Conservation (phyloP, 37 sponge, comb jelly and placozoan species). For the Oopsacas minuta region DNA sequence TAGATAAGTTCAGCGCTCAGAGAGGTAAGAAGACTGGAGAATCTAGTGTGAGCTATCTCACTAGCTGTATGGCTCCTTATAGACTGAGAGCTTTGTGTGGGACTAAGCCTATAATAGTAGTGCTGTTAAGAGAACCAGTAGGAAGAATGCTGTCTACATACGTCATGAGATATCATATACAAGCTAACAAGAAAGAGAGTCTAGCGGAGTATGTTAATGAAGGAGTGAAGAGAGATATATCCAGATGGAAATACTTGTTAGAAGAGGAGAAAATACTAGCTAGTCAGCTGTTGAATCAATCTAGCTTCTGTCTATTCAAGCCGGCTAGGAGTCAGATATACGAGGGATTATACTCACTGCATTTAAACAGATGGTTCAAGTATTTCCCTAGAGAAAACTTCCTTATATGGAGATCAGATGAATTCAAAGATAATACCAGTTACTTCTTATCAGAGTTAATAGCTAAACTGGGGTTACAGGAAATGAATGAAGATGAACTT, state of each 20-base stretch:
- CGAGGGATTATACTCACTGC: not conserved
- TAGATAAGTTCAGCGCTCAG: not conserved
- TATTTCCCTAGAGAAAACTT: constrained; percentile 15
- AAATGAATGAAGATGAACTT: not conserved
- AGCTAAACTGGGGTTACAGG: not conserved
- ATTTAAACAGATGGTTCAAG: not conserved
- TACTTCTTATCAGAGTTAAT: not conserved
- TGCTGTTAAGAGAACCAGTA: not conserved
- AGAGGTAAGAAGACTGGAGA: not conserved
- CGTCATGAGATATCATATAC: not conserved
- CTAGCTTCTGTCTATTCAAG: not conserved
- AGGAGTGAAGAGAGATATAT: not conserved
- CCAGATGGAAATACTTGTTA: not conserved
- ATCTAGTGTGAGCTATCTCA: not conserved
- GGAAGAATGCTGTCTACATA: not conserved
- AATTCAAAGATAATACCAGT: not conserved
- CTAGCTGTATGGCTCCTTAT: constrained; percentile 3
- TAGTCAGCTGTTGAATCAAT: not conserved
- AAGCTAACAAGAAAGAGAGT: not conserved
- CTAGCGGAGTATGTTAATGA: not conserved
- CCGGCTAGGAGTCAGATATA: not conserved
- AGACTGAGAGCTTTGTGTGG: constrained; percentile 19
- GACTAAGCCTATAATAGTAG: not conserved
- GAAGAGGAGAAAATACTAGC: not conserved
- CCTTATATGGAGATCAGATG: not conserved